phyloP scores from a whole-genome alignment of 1,140 invertebrate genomes.

The Zaprionus ornatus region DNA sequence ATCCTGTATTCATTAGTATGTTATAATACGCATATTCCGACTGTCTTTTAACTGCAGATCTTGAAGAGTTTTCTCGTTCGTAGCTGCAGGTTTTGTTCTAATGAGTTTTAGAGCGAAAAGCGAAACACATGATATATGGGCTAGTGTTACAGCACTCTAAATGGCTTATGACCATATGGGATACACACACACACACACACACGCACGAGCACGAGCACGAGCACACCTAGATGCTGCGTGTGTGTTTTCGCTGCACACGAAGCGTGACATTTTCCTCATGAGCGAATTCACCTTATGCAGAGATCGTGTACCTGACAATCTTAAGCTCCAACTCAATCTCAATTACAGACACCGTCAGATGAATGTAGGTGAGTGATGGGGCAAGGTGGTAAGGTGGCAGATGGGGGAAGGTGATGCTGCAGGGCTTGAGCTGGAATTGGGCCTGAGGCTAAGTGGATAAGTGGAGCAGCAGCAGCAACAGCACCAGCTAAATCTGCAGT shows the following conservation, averaged over 20 bases:
- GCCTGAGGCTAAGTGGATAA: slow-evolving; percentile 24
- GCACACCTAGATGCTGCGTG: background rate
- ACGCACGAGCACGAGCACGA: no score
- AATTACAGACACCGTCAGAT: slow-evolving; percentile 25
- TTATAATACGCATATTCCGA: no score
- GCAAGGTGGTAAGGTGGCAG: background rate
- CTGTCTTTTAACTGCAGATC: background rate
- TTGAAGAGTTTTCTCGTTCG: background rate
- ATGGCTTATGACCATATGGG: slow-evolving; percentile 32
- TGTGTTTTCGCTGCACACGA: slow-evolving; percentile 15
- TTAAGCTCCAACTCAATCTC: slow-evolving; percentile 29
- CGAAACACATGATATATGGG: slow-evolving; percentile 36
- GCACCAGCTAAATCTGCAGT: background rate
- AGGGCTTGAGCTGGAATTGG: slow-evolving; percentile 14
- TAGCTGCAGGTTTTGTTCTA: background rate
- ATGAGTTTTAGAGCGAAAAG: slow-evolving; percentile 26
- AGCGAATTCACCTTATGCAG: slow-evolving; percentile 29
- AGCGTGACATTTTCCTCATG: slow-evolving; percentile 46
- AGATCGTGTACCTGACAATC: slow-evolving; percentile 20
- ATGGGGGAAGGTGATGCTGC: background rate
- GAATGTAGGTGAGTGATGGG: slow-evolving; percentile 4
- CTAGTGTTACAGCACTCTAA: slow-evolving; percentile 39
- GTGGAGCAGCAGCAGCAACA: background rate
- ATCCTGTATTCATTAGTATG: no score
- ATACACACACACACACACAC: background rate